Evolutionary conservation across 2,888 invertebrate species (phyloP), one percentile per base, ranked within the genome.

Genomic region (Coelopa pilipes): DNA sequence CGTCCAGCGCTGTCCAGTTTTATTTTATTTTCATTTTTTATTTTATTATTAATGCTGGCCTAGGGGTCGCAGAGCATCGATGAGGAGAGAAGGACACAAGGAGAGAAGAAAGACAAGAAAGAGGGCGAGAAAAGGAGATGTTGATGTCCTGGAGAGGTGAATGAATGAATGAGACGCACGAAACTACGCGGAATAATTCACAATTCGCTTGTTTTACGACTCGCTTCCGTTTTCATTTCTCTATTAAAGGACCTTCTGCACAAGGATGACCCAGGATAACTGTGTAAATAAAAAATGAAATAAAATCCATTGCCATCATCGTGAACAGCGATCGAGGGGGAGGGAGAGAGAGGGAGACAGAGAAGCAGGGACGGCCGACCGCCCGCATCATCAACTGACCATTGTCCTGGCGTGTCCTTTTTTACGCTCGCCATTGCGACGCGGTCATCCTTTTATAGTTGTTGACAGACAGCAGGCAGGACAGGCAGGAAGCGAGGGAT

Each of bases 121-220:
- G n/a, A n/a, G n/a, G n/a, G n/a, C n/a, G n/a, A n/a, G n/a, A n/a
- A n/a, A n/a, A n/a, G n/a, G n/a, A n/a, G n/a, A n/a, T n/a, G n/a
- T n/a, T n/a, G n/a, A 9, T 49, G 7, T 19, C 0, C 12, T 17
- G 47, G 7, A 15, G 12, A 21, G n/a, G 12, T 50, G 19, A n/a
- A n/a, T n/a, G n/a, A n/a, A n/a, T n/a, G n/a, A n/a, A n/a, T n/a
- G n/a, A n/a, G n/a, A n/a, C n/a, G n/a, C n/a, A n/a, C n/a, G n/a
- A n/a, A n/a, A n/a, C 72, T 75, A 78, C 80, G 80, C 77, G 80
- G 82, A 82, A 83, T 85, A 84, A 85, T 84, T 84, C 84, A 85
- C 84, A 84, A 85, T 85, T 84, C 84, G 84, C 83, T 85, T 83
- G 84, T 85, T 84, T 84, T 84, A 84, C 83, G 84, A 84, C 82